Evolutionary conservation across 2,888 invertebrate species (phyloP), one percentile per base, ranked within the genome.

Genomic region (Acrocyrtus sp.): DNA sequence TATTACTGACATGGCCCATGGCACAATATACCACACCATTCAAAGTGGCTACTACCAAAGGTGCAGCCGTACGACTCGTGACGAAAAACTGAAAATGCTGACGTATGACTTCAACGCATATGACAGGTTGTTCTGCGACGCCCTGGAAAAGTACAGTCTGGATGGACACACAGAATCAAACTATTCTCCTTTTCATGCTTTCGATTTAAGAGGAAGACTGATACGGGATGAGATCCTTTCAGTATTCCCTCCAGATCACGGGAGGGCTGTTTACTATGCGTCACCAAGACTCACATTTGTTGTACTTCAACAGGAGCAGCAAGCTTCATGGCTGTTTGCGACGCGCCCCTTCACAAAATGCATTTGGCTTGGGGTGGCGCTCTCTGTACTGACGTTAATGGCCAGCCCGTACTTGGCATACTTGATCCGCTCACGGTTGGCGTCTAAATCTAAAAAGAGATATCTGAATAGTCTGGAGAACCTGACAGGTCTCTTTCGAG

Each of bases 271-370:
- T 6, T 73, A 61, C 43, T 73, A 67, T 26, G 66, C 66, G 4
- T 67, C 67, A 10, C 73, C 73, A 0, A 61, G 58, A 41, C 61
- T 73, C 2, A 67, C 61, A 8, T 73, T 67, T 66, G 50, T 67
- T 6, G 61, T 73, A n/a, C 19, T 73, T 24, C 24, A 56, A 24
- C 47, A 58, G 8, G 41, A 57, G 0, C n/a, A n/a, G n/a, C 67
- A 66, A n/a, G 29, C 56, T 4, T 26, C 61, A 2, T 67, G 73
- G 66, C 19, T 21, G 26, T 67, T 67, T 48, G 62, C 62, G 3
- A 27, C 67, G 15, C 34, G 56, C 10, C 73, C 73, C 17, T 73
- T 67, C 34, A 61, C 61, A 8, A n/a, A n/a, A n/a, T n/a, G n/a
- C n/a, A n/a, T n/a, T 8, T n/a, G 4, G 4, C 6, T 56, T 26